Evolutionary conservation across 2,888 invertebrate genomes (phyloP).

Genomic region (Anthrax anthrax): DNA sequence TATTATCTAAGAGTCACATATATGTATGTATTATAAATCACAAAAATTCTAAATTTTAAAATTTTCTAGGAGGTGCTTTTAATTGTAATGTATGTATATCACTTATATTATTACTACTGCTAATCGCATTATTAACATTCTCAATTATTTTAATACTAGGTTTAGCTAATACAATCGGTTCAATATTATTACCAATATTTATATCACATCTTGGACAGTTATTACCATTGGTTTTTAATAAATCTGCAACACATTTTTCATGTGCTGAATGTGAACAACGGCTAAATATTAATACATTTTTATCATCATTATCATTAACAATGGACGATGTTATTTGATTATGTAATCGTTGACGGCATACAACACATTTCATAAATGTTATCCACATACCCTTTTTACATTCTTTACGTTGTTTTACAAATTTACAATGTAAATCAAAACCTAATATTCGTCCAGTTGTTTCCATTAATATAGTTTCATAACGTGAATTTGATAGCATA

Average conservation of each 20-base stretch:
- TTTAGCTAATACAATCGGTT: conserved; percentile 21
- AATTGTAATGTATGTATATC: conserved; percentile 25
- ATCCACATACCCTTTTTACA: conserved; percentile 30
- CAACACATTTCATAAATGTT: conserved; percentile 27
- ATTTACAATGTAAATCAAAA: conserved; percentile 47
- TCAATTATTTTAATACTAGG: conserved; percentile 20
- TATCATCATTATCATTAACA: too few relatives aligned
- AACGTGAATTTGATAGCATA: conserved; percentile 61
- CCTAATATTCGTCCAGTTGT: conserved; percentile 48
- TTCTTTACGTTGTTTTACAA: conserved; percentile 21
- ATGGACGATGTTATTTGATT: conserved; percentile 20
- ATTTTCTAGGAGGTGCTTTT: conserved; percentile 31
- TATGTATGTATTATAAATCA: too few relatives aligned
- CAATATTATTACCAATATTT: conserved; percentile 14
- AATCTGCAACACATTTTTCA: conserved; percentile 20
- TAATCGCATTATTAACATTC: neutral
- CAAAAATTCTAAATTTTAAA: too few relatives aligned
- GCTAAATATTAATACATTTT: conserved; percentile 24
- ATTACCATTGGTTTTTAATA: conserved; percentile 5
- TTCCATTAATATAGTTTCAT: conserved; percentile 56
- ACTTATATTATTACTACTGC: conserved; percentile 5
- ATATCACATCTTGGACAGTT: conserved; percentile 27
- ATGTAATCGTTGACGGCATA: conserved; percentile 27
- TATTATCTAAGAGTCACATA: too few relatives aligned
- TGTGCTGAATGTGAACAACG: conserved; percentile 31